These are phyloP conservation scores for Cantharis flavilabris DNA, from an alignment of 2,888 invertebrate genomes.

Conservation along the genomic window DNA sequence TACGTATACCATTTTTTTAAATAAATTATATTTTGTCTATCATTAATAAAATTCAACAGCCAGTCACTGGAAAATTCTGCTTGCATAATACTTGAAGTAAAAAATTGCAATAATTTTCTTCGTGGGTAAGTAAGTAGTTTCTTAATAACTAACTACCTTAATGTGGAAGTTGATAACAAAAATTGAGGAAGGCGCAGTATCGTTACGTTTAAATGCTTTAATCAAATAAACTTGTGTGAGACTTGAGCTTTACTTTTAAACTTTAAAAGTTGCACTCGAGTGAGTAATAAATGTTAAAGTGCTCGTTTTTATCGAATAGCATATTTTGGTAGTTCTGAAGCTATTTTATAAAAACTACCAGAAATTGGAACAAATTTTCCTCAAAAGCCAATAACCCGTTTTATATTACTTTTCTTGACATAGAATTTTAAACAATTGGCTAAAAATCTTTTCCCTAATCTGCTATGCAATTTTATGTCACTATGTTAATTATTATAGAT, in stretches of 20 bases:
- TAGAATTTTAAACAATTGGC: not conserved
- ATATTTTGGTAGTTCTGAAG: not conserved
- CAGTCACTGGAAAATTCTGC: not conserved
- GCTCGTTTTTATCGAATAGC: not conserved
- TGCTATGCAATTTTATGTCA: not conserved
- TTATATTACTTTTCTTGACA: not conserved
- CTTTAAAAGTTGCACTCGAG: not conserved
- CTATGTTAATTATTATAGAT: not conserved
- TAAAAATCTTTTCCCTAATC: not conserved
- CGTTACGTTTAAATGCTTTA: not conserved
- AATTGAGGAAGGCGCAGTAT: not conserved
- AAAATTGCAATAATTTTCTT: not conserved
- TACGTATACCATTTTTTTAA: not conserved
- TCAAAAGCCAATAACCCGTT: not conserved
- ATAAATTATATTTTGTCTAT: not conserved
- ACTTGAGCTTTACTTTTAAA: not conserved
- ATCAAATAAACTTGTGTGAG: not conserved
- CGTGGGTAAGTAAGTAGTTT: not conserved
- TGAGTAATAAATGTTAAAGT: not conserved
- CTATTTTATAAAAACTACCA: not conserved
- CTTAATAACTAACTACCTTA: not conserved
- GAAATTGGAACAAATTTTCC: not conserved
- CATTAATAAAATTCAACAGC: not conserved
- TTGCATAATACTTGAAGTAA: not conserved
- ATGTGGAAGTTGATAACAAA: not conserved